Base-by-base conservation (phyloP, 2,888 invertebrate species). In the Eupithecia pulchellata region DNA sequence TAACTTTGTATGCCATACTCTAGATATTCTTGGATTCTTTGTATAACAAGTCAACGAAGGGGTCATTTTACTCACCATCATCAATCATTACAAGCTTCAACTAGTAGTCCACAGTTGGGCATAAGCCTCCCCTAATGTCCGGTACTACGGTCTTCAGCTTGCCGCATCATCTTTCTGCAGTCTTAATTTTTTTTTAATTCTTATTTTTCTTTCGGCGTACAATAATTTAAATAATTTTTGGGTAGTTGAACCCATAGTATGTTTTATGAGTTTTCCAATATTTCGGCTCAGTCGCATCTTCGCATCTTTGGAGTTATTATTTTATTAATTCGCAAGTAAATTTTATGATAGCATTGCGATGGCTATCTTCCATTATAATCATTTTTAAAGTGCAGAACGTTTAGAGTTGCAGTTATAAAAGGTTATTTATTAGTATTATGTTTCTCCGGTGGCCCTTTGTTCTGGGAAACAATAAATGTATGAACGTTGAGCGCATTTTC, bases 341-440 rank as follows among this genome's bases (percentile, higher is more conserved):
- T 25, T 52, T 25, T 20, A 52, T 25, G 11, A 2, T 25, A 47
- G 3, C 13, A 25, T 25, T 11, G 20, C 11, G 25, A 52, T 52
- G 11, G 52, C 25, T 25, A 52, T 52, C 9, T 9, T 47, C 25
- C 25, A 2, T n/a, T 11, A 29, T 57, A 29, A 57, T 17, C 29
- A 17, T 55, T 27, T 47, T 29, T 57, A 29, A 57, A 29, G 6
- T 57, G 57, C 29, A 29, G 57, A 86, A 79, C 78, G 72, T 72
- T 75, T 78, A 81, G 78, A 78, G 81, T 73, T 84, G 81, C 79
- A 75, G 66, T 73, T 71, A 62, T 66, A 74, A 80, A 78, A 29
- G 64, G 69, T 77, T 75, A 78, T 81, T 81, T 79, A 82, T 78
- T 69, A 29, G 36, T 39, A 58, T 69, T 58, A 36, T 60, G 65